Conservation (phyloP, 2,888 invertebrate species). For the Tachina grossa region DNA sequence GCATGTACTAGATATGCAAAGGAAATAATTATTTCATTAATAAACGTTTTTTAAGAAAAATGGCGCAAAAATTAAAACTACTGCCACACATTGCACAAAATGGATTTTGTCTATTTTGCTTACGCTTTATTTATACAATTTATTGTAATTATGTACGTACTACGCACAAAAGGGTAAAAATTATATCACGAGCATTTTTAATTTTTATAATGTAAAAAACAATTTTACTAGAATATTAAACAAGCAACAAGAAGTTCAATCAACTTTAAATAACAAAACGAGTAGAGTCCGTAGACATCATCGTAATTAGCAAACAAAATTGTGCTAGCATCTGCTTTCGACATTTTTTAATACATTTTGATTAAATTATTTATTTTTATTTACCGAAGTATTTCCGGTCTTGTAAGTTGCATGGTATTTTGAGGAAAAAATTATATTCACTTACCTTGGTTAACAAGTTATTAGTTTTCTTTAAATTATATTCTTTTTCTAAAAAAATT, state of each 20-base stretch:
- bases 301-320: constrained; percentile 24
- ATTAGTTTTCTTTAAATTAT: constrained; percentile 15
- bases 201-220: constrained; percentile 7
- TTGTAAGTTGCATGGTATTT: not conserved
- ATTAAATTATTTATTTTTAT: not conserved
- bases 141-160: no score
- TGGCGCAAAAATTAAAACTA: constrained; percentile 47
- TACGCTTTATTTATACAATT: no score
- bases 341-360: not conserved
- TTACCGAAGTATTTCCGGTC: not conserved
- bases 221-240: constrained; percentile 40
- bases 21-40: not conserved
- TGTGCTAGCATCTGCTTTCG: not conserved
- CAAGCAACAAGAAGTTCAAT: constrained; percentile 64
- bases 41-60: constrained; percentile 8
- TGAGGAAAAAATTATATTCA: not conserved
- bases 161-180: no score
- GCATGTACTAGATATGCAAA: not conserved
- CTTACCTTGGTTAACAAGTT: constrained; percentile 62
- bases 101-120: not conserved
- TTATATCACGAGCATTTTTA: not conserved
- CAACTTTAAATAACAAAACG: constrained; percentile 57
- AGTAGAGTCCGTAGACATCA: constrained; percentile 35
- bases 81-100: constrained; percentile 27
- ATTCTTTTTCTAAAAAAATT: constrained; percentile 21